Evolutionary conservation across 2,888 invertebrate genomes (phyloP).

Genomic region (Halictus ligatus): DNA sequence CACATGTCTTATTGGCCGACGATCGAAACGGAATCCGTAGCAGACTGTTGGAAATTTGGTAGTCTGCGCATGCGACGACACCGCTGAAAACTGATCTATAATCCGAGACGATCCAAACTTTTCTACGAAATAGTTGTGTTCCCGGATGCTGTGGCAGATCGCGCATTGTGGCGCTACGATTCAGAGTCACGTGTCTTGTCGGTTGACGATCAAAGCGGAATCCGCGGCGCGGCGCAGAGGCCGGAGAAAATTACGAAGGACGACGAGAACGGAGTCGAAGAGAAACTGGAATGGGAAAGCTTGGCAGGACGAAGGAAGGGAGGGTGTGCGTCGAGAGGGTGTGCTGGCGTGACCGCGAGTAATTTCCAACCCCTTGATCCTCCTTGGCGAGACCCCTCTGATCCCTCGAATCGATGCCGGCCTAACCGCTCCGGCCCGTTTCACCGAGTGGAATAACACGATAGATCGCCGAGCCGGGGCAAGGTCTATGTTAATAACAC

Average conservation of each 20-base stretch:
- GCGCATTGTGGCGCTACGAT: neutral
- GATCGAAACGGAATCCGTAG: constrained; percentile 5
- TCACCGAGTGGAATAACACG: constrained; percentile 69
- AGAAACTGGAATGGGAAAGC: constrained; percentile 17
- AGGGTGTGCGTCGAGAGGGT: constrained; percentile 38
- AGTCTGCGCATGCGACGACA: constrained; percentile 19
- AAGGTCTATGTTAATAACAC: constrained; percentile 83
- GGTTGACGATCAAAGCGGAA: constrained; percentile 4
- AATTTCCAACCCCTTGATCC: constrained; percentile 71
- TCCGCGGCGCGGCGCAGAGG: neutral
- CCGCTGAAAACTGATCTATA: neutral
- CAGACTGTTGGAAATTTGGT: neutral
- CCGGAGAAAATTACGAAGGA: constrained; percentile 12
- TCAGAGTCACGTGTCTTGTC: constrained; percentile 11
- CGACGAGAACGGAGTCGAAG: neutral
- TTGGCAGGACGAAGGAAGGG: constrained; percentile 6
- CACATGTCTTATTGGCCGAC: constrained; percentile 10
- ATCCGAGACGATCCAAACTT: neutral
- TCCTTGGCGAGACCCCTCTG: constrained; percentile 17
- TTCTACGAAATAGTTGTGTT: no score
- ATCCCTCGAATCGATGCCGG: constrained; percentile 54
- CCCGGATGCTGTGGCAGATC: neutral
- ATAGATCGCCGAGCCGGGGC: constrained; percentile 70
- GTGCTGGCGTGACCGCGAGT: constrained; percentile 78
- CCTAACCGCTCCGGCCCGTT: constrained; percentile 58